Percentiles rank a stretch among this genome's conserved stretches.
Evolutionary conservation across 2,888 invertebrate genomes (phyloP).

Genomic region (Papilio elwesi): DNA sequence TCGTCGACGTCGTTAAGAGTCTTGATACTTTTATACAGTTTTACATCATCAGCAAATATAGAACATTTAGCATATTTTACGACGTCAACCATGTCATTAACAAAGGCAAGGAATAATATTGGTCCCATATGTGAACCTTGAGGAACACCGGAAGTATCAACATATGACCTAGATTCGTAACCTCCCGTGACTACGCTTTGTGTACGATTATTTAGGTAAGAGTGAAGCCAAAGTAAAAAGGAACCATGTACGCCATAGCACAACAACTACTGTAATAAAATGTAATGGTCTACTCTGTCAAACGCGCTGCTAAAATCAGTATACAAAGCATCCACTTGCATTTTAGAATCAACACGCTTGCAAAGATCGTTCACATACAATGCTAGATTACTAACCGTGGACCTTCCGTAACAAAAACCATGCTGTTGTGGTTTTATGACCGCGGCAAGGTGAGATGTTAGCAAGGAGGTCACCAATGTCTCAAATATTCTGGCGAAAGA

Average conservation of each 20-base stretch:
- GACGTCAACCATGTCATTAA: not conserved
- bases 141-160: not conserved
- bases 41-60: not conserved
- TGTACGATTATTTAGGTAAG: not conserved
- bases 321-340: not conserved
- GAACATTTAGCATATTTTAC: not conserved
- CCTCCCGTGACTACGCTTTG: not conserved
- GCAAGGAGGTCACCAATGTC: not conserved
- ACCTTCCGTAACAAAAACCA: not conserved
- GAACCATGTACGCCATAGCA: not conserved
- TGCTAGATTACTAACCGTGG: not conserved
- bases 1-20: not conserved
- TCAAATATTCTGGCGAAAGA: not conserved
- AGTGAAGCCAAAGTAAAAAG: not conserved
- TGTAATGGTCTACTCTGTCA: not conserved
- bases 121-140: not conserved
- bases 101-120: not conserved
- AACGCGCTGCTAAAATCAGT: slow-evolving; percentile 3
- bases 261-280: not conserved
- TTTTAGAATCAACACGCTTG: not conserved
- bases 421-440: slow-evolving; percentile 4
- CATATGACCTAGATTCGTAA: not conserved
- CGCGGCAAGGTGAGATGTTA: not conserved
- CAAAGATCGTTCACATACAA: not conserved
- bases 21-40: not conserved